A percentile compares a stretch with the other conserved stretches of the same genome.
Evolutionary conservation across 2,113 vertebrate genomes (phyloP).

Genomic region (Shinisaurus crocodilurus): DNA sequence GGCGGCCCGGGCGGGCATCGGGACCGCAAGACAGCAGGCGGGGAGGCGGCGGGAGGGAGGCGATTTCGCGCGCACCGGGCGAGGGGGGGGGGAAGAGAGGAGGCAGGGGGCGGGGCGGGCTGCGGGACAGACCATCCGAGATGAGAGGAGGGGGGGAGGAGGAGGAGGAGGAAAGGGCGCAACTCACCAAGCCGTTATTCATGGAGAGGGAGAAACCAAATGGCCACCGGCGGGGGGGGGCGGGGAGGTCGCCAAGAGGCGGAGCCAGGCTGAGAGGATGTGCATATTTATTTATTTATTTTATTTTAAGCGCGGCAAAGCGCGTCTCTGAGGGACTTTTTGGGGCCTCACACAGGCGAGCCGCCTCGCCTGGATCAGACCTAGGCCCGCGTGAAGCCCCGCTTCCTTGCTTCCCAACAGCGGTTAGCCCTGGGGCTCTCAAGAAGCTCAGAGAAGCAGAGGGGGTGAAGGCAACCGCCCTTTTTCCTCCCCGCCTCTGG

Average conservation of each 20-base stretch:
- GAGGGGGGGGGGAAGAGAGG: constrained; percentile 15
- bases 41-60: constrained; percentile 42
- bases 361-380: too few relatives aligned
- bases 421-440: too few relatives aligned
- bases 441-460: too few relatives aligned
- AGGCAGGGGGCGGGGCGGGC: constrained; percentile 54
- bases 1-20: constrained; percentile 85
- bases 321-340: too few relatives aligned
- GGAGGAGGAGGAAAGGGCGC: background rate
- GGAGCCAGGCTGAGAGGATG: background rate
- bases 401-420: too few relatives aligned
- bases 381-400: too few relatives aligned
- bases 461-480: too few relatives aligned
- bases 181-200: constrained; percentile 16
- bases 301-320: too few relatives aligned
- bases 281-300: too few relatives aligned
- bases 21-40: constrained; percentile 56
- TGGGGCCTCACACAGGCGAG: too few relatives aligned
- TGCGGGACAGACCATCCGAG: background rate
- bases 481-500: too few relatives aligned
- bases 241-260: background rate
- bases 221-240: background rate
- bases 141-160: background rate
- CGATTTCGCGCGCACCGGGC: constrained; percentile 40
- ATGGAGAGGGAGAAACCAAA: constrained; percentile 17